Evolutionary conservation across 2,113 vertebrate genomes (phyloP), one percentile per base, ranked within the genome.

Genomic region (Stictonetta naevosa): DNA sequence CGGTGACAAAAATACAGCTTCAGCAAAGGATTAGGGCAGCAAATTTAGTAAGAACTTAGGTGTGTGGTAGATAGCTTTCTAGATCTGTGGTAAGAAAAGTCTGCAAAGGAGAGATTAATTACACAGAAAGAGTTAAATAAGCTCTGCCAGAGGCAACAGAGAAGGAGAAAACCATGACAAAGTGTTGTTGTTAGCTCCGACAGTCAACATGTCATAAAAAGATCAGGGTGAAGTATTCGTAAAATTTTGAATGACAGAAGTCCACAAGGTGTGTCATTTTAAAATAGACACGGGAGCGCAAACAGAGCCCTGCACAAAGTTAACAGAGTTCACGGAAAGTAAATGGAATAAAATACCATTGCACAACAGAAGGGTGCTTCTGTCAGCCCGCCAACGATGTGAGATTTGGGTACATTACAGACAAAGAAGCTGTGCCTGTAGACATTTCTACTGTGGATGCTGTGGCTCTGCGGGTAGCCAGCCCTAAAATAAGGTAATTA

Each of bases 231-330:
- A 97, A 96, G 50, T 86, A 95, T 97, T 91, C 91, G 88, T 93
- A 97, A 96, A 93, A 96, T 97, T 96, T 73, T 96, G 83, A 94
- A 83, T 93, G 62, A 93, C 71, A 95, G 80, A 85, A 71, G 56
- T 95, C 96, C 92, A 85, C 60, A 92, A 96, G 90, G 93, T 88
- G 74, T 97, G 89, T 69, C 88, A 81, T 96, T 97, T 96, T 94
- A 96, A 97, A 97, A 96, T 67, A 96, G 95, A 79, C 78, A 71
- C 71, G 21, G 81, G 79, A 96, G 86, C 3, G 5, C 85, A 94
- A 93, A 93, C 86, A 93, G 80, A 93, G 42, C 48, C 64, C 93
- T 85, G 80, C 21, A 82, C 48, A 74, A 46, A 73, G 63, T 78
- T 96, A 97, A 56, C 79, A 92, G 93, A 88, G 87, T 94, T 97